A percentile compares a stretch with the other conserved stretches of the same genome.
Evolutionary conservation across 2,888 invertebrate genomes (phyloP).

Genomic region (Cotesia congregata): DNA sequence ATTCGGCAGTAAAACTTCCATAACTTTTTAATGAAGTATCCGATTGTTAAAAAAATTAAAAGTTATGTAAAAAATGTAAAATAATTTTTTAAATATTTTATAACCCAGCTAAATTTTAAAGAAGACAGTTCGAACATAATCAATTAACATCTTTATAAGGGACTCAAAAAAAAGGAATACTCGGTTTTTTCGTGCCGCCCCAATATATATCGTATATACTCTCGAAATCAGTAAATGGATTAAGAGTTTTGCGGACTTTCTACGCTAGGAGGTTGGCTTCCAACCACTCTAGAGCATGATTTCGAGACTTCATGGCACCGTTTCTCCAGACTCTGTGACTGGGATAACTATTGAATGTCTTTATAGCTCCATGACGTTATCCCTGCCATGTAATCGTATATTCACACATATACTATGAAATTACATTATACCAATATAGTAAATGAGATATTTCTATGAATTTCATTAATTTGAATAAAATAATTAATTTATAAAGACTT

Average conservation of each 20-base stretch:
- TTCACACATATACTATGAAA: background rate
- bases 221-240: background rate
- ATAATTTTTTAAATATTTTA: too few relatives aligned
- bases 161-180: too few relatives aligned
- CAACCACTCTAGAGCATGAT: conserved; percentile 43
- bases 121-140: too few relatives aligned
- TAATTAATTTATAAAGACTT: too few relatives aligned
- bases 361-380: conserved; percentile 30
- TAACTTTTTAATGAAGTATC: too few relatives aligned
- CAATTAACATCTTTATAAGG: too few relatives aligned
- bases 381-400: conserved; percentile 1
- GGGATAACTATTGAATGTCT: conserved; percentile 47
- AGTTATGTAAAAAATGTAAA: too few relatives aligned
- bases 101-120: too few relatives aligned
- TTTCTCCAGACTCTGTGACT: conserved; percentile 56
- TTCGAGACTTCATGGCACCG: conserved; percentile 58
- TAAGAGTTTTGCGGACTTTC: conserved; percentile 22
- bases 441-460: background rate
- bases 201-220: background rate
- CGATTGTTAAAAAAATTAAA: too few relatives aligned
- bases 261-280: conserved; percentile 19
- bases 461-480: too few relatives aligned
- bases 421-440: background rate
- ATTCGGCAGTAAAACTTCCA: too few relatives aligned
- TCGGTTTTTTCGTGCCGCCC: too few relatives aligned